Base-by-base conservation (phyloP, 2,888 invertebrate genomes). In the Paralinhomoeus sp. region DNA sequence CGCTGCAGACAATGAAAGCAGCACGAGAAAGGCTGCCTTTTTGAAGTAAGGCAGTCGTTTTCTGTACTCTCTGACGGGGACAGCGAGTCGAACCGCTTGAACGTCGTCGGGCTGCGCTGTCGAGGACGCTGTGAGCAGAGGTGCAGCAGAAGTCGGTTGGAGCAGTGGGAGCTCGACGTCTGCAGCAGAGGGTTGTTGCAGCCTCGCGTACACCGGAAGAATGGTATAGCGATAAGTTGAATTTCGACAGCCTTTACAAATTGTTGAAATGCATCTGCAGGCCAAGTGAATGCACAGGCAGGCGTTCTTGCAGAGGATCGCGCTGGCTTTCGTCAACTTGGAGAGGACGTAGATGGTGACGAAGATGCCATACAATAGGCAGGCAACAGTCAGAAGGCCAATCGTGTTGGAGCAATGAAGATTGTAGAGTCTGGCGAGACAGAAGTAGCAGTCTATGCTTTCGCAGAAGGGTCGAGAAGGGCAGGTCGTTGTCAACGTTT, bases 391-490 rank as follows among this genome's bases (percentile, higher is more conserved):
- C 18, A 40, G 15, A 1, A 40, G 20, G 24, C 24, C 40, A 2
- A 24, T 7, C 3, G 23, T 2, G 1, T 40, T 40, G 5, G 40
- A 22, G 17, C 44, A 44, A 1, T 44, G 44, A 2, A 24, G 36
- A 23, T 44, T 44, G 1, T 12, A 13, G 2, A 40, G 5, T 1
- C 21, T 21, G 13, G 20, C 18, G 18, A 18, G 24, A 23, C 44
- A 44, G 2, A 40, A 17, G 1, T 13, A 3, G 35, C 44, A 44
- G 7, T 24, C 17, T 22, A 44, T 33, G 7, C n/a, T 17, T 12
- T 44, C 44, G 27, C 44, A 44, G 21, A 44, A 44, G 9, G 44
- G 13, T 21, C 23, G 24, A 5, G 44, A 15, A 2, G 31, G 40
- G n/a, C 44, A 44, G 9, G 12, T 24, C 5, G 3, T 23, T 13